Conservation (phyloP, 1,140 invertebrate genomes). For the Platorchestia sp. region DNA sequence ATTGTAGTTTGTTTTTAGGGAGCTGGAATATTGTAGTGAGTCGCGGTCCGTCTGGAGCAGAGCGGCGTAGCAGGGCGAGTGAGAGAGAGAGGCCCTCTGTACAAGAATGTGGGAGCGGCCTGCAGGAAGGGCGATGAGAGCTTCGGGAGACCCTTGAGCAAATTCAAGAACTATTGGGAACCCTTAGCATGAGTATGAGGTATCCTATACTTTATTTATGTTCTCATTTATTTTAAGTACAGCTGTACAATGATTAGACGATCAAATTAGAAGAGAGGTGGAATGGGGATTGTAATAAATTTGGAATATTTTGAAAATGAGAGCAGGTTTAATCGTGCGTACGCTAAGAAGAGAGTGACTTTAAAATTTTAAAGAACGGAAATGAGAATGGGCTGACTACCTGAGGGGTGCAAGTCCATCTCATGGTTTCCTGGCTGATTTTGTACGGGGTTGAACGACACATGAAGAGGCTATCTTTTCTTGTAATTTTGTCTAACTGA, state of each 20-base stretch:
- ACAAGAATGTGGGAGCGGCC: slow-evolving; percentile 44
- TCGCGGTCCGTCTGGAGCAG: not conserved
- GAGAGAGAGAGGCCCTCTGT: slow-evolving; percentile 35
- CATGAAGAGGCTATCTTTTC: no score
- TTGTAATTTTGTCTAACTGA: no score
- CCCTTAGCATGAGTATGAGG: not conserved
- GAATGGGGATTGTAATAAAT: not conserved
- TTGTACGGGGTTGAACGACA: no score
- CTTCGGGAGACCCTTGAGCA: not conserved
- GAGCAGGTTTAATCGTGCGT: no score
- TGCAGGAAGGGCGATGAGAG: slow-evolving; percentile 12
- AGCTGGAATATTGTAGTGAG: not conserved
- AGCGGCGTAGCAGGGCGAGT: not conserved
- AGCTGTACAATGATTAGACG: not conserved
- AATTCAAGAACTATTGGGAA: not conserved
- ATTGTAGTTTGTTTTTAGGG: not conserved
- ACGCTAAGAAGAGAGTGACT: no score
- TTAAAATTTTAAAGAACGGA: no score
- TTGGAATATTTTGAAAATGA: not conserved
- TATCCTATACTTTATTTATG: not conserved
- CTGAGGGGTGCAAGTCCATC: no score
- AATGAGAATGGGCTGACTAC: no score
- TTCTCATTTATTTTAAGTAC: not conserved
- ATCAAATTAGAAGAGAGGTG: not conserved
- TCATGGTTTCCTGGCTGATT: no score